Base-by-base conservation (phyloP, 2,113 vertebrate genomes). In the Tachysurus fulvidraco region DNA sequence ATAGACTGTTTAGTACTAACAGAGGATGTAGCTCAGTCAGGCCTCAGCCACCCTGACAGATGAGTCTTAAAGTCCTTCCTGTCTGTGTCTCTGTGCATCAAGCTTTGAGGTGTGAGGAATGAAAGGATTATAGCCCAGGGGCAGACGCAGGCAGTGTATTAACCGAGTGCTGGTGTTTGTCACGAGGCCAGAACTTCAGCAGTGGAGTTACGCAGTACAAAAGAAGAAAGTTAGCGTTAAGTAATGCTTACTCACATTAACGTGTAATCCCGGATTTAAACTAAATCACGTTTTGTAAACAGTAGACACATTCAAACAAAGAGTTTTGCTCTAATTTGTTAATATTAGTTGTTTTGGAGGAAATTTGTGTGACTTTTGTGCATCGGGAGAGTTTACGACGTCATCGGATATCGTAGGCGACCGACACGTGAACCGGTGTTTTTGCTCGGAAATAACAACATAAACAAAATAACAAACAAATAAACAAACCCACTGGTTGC, bases 181-280 rank as follows among this genome's bases (percentile, higher is more conserved):
- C 92, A 91, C 69, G 76, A 86, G 89, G 92, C 92, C 91, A 93
- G 90, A 93, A 85, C 90, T 79, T 79, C 25, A 17, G 89, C 93
- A 92, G 90, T 92, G 83, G 84, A 44, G 92, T 94, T 94, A 90
- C 86, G 83, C 92, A 95, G 94, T 91, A 65, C 50, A 89, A 90
- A 23, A 30, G 87, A 91, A 88, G 87, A 94, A 91, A 86, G 87
- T 50, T 50, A 50, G 46, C 46, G 2, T 50, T 55, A 36, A 84
- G 30, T 73, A 69, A 55, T 71, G 50, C 30, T 41, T n/a, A 16
- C 73, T 52, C 2, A 52, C 73, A 25, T 52, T 81, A 3, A 3
- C 21, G 16, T 52, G 25, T 74, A 23, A 46, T 21, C 10, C 19
- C 23, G 46, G 30, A 7, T 11, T 46, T 25, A 74, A 52, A 4